Evolutionary conservation across 2,113 vertebrate genomes (phyloP), one percentile per base, ranked within the genome.

Genomic region (Amia ocellicauda): DNA sequence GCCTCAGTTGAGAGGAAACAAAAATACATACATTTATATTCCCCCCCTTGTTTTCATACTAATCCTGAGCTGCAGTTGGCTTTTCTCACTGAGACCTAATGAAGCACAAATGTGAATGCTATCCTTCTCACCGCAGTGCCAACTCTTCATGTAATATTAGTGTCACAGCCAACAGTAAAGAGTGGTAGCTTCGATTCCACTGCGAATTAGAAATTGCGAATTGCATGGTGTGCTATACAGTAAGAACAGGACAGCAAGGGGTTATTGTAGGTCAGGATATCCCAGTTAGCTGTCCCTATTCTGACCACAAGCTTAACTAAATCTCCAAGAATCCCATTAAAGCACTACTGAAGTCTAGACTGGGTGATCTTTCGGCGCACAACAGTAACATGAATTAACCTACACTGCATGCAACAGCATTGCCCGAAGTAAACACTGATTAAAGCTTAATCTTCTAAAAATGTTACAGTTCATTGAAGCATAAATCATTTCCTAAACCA

Each of bases 281-380:
- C 41, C 47, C 54, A 74, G 61, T 68, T 67, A 69, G 60, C 71
- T 20, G 72, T 56, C 60, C 36, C 60, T 73, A 59, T 80, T 80
- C 80, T 77, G 80, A 74, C 69, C 78, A 82, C 66, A 80, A 64
- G 78, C 83, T 85, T 88, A 91, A 80, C 82, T 82, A 89, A 83
- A 90, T 88, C 84, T 89, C 76, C 0, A 54, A 49, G 78, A 91
- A 92, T 91, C 86, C 84, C 86, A 91, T 93, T 93, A 89, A 86
- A 91, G 74, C 80, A 68, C 74, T 78, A 81, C 83, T 62, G 8
- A 79, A 82, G 83, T 91, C 86, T 89, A 88, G 85, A 91, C 86
- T 69, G 77, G 64, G 47, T 86, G 84, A 86, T 86, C 83, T 88
- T 77, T 81, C 66, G 41, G 7, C 60, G 62, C 57, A 69, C 58